Conservation (phyloP, 1,140 invertebrate genomes). For the Oryctes rhinoceros region DNA sequence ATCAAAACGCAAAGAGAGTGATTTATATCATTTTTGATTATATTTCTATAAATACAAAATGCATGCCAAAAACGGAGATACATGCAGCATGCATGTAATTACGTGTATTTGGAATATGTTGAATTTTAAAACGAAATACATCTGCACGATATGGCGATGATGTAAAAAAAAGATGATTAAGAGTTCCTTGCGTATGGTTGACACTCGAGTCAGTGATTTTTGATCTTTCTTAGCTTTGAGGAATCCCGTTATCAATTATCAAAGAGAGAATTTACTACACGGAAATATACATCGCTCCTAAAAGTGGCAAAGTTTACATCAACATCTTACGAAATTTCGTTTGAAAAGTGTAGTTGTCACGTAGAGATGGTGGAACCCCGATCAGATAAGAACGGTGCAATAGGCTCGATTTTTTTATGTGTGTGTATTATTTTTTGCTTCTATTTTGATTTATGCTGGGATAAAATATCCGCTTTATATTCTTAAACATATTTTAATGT, state of each 20-base stretch:
- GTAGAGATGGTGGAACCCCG: neutral
- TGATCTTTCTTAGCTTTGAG: constrained; percentile 16
- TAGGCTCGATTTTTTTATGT: neutral
- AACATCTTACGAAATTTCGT: constrained; percentile 18
- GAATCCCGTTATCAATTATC: constrained; percentile 19
- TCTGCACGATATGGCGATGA: neutral
- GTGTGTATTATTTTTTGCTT: no score
- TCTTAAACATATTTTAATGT: no score
- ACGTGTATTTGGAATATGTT: no score
- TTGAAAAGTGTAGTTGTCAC: neutral
- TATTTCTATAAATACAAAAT: neutral
- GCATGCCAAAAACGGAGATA: no score
- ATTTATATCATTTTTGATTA: constrained; percentile 4
- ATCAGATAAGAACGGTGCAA: constrained; percentile 11
- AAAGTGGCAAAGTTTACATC: constrained; percentile 25
- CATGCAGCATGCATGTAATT: no score
- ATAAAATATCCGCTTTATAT: no score
- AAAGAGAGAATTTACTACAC: neutral
- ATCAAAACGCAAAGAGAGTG: neutral
- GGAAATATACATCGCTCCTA: constrained; percentile 1
- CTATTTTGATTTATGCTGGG: no score
- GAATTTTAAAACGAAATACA: neutral
- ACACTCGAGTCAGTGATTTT: neutral
- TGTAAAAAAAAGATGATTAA: neutral
- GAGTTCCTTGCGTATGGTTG: neutral